Evolutionary conservation across 2,113 vertebrate species (phyloP), one percentile per base, ranked within the genome.

Genomic region (Pterocles orientalis): DNA sequence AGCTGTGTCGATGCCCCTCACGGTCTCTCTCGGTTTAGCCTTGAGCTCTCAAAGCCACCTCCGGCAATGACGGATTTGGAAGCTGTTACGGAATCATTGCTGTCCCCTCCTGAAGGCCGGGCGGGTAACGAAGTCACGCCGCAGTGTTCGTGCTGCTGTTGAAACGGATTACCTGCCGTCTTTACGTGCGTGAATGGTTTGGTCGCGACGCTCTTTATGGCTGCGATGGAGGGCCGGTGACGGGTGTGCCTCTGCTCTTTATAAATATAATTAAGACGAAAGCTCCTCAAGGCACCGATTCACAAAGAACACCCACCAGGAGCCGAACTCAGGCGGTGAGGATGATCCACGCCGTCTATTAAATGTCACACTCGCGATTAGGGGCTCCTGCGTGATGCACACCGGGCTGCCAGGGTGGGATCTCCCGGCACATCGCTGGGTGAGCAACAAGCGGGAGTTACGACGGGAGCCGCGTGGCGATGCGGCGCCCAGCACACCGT

Each of bases 111-210:
- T 72, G 92, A 93, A 96, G 64, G 62, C 18, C 4, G 1, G 82
- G 36, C 50, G 66, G 66, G 41, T 72, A 72, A 95, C 94, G 80
- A 90, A 95, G 68, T 43, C 62, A 58, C 34, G 29, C 0, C 7
- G 43, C 7, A 54, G 18, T 19, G 47, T 84, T 94, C 80, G 72
- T 91, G 50, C 54, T 94, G 47, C 56, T 80, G 47, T 24, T 77
- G 66, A 51, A 69, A 95, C 66, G 61, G 94, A 92, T 92, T 43
- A 54, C 71, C 62, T 88, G 75, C 50, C 82, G 61, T 58, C 80
- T 91, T 57, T 17, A 58, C 47, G 31, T 50, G 25, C 58, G 34
- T 51, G 91, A 85, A 85, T 41, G 84, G 80, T 91, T 91, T 90
- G 82, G 50, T 80, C 88, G 68, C 50, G 62, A 34, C 66, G 62